Evolutionary conservation across 2,888 invertebrate genomes (phyloP), one percentile per base, ranked within the genome.

Genomic region (Chrysolina oricalcia): DNA sequence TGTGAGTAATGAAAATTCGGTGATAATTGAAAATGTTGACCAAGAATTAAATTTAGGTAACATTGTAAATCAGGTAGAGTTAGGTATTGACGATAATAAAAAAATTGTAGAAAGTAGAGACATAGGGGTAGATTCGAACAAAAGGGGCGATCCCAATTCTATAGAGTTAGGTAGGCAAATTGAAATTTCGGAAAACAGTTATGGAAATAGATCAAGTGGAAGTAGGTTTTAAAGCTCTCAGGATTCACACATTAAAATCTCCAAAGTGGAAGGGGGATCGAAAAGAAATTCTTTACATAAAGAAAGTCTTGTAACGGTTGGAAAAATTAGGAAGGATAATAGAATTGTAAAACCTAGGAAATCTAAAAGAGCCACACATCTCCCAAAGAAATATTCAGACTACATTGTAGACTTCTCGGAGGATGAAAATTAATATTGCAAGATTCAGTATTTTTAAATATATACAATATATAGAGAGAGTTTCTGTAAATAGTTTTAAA

Each of bases 261-360:
- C 43, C 43, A 43, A 43, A 43, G 43, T 43, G 9, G 43, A 43
- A 43, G 43, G 6, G 43, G 43, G 13, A 5, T 2, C 43, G 43
- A 43, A 43, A 43, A 43, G 43, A 43, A 43, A 43, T 43, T 43
- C 43, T 43, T 43, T 43, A 43, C 43, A 43, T 43, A 43, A 43
- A 43, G 13, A 43, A 43, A 43, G 43, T 43, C 43, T 43, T 43
- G 43, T 43, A 43, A 43, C 9, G 43, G 43, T 43, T 43, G 13
- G 43, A 2, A 43, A 43, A 43, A 43, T 43, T 43, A 43, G 2
- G 9, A 43, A 43, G 13, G 43, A 43, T 43, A 8, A 43, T 43
- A 43, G 13, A 43, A 43, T 43, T 43, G 43, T 43, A 43, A 43
- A 43, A 43, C 13, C 11, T 43, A 43, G 2, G 13, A 43, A 43